phyloP scores from a whole-genome alignment of 1,140 invertebrate genomes.

The Drosophila pseudoobscura region DNA sequence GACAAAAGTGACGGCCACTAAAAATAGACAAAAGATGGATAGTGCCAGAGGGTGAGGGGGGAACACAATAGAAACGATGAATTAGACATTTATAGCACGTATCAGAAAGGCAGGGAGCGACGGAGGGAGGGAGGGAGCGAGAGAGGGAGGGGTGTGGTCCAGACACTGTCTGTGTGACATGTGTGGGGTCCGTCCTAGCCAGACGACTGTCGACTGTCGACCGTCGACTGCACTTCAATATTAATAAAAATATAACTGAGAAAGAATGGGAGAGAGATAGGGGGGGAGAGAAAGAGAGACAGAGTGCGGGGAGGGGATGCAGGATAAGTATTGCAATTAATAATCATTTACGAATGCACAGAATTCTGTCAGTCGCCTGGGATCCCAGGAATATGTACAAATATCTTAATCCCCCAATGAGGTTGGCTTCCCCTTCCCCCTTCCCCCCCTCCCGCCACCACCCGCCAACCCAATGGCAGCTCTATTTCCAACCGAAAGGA shows the following conservation, averaged over 20 bases:
- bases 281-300: background rate
- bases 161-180: constrained; percentile 3
- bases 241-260: constrained; percentile 22
- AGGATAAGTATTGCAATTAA: constrained; percentile 71
- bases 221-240: constrained; percentile 36
- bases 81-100: constrained; percentile 78
- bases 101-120: constrained; percentile 1
- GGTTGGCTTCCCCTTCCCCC: constrained; percentile 31
- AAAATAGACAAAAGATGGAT: constrained; percentile 65
- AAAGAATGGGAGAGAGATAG: background rate
- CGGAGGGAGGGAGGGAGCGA: too few species aligned
- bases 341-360: constrained; percentile 68
- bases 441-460: too few species aligned
- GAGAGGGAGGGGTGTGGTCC: background rate
- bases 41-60: background rate
- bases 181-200: constrained; percentile 60
- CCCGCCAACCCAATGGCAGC: constrained; percentile 16
- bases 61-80: constrained; percentile 48
- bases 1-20: constrained; percentile 69
- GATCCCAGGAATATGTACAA: constrained; percentile 33
- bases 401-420: constrained; percentile 52
- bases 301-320: background rate
- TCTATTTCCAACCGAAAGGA: constrained; percentile 70
- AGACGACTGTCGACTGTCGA: constrained; percentile 16
- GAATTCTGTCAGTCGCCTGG: constrained; percentile 46